These are phyloP conservation scores for Drosophila nannoptera DNA, from an alignment of 1,140 invertebrate genomes.

Conservation along the genomic window DNA sequence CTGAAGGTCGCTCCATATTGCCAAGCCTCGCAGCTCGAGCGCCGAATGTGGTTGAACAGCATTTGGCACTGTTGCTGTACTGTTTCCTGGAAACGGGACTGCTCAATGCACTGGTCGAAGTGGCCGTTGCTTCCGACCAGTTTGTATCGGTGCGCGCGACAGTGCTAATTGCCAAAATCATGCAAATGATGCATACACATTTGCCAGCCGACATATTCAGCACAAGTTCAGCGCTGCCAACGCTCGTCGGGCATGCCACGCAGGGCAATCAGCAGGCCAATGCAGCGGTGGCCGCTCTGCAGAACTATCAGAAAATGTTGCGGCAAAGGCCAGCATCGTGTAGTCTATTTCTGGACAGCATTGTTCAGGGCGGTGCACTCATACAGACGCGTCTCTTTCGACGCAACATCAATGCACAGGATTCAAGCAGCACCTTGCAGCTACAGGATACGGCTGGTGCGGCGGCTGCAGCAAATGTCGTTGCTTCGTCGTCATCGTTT, in stretches of 20 bases:
- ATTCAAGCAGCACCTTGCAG: slow-evolving; percentile 43
- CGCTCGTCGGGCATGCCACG: slow-evolving; percentile 88
- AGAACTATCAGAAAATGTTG: slow-evolving; percentile 88
- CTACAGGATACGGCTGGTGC: slow-evolving; percentile 43
- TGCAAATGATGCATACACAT: slow-evolving; percentile 91
- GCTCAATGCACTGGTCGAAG: slow-evolving; percentile 93
- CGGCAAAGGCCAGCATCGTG: slow-evolving; percentile 87
- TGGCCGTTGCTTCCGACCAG: slow-evolving; percentile 92
- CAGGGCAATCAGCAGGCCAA: slow-evolving; percentile 87
- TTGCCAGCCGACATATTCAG: slow-evolving; percentile 91
- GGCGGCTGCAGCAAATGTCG: slow-evolving; percentile 21
- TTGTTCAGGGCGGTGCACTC: slow-evolving; percentile 81
- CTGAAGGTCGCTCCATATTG: slow-evolving; percentile 90
- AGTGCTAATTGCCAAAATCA: slow-evolving; percentile 91
- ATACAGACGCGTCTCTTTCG: slow-evolving; percentile 75
- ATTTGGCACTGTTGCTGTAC: slow-evolving; percentile 92
- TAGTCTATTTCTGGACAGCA: slow-evolving; percentile 90
- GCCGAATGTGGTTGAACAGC: slow-evolving; percentile 94
- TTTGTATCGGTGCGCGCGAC: slow-evolving; percentile 94
- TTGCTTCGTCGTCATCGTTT: slow-evolving; percentile 9
- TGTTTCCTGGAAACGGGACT: slow-evolving; percentile 92
- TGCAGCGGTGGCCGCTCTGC: slow-evolving; percentile 88
- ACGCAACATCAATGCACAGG: slow-evolving; percentile 69
- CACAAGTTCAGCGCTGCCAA: slow-evolving; percentile 89
- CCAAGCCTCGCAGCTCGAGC: slow-evolving; percentile 90